Conservation (phyloP, 2,797 vertebrate species). For the Mus spretus region DNA sequence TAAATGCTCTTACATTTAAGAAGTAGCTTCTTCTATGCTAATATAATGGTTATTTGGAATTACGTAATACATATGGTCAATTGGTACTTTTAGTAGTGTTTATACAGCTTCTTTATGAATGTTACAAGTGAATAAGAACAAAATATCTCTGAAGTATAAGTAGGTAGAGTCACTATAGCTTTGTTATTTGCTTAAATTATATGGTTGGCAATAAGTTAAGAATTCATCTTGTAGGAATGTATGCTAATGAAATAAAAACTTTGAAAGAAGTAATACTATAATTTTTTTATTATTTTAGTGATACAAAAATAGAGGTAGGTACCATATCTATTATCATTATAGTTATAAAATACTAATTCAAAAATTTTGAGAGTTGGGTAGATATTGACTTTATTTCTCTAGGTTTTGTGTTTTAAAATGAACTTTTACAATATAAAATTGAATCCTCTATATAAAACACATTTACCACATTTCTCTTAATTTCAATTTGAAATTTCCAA, state of each 20-base stretch:
- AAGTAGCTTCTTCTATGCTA: slow-evolving; percentile 18
- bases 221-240: slow-evolving; percentile 51
- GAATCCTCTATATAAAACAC: neutral
- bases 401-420: slow-evolving; percentile 3
- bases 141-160: neutral
- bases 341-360: neutral
- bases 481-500: neutral
- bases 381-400: neutral
- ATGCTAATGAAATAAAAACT: slow-evolving; percentile 12
- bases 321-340: neutral
- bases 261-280: neutral
- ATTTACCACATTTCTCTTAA: neutral
- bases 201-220: slow-evolving; percentile 16
- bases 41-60: slow-evolving; percentile 17
- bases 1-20: slow-evolving; percentile 22
- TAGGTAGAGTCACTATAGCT: neutral
- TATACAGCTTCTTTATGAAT: neutral
- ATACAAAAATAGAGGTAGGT: neutral
- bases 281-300: slow-evolving; percentile 33
- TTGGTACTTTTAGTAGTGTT: slow-evolving; percentile 59
- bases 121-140: slow-evolving; percentile 22
- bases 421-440: slow-evolving; percentile 28
- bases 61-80: neutral
- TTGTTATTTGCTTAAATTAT: slow-evolving; percentile 33
- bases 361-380: neutral